These are phyloP conservation scores for Acrocephalus scirpaceus DNA, from an alignment of 2,797 vertebrate species.

Conservation along the genomic window DNA sequence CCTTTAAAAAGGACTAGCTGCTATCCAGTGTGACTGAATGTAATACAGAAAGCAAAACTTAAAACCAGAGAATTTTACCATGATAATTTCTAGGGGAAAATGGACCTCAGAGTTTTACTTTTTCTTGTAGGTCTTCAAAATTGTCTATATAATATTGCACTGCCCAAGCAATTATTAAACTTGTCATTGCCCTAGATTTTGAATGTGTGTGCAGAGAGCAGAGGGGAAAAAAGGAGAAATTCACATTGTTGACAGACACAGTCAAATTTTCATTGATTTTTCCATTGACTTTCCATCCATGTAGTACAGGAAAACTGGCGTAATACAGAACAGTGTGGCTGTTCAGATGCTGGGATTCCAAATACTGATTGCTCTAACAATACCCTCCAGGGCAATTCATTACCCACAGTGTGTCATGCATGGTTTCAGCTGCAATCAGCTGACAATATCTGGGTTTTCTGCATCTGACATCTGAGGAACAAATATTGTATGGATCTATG, in stretches of 20 bases:
- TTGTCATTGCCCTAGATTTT: background rate
- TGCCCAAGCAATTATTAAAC: background rate
- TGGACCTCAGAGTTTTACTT: background rate
- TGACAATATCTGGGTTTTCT: background rate
- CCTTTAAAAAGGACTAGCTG: background rate
- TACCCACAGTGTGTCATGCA: background rate
- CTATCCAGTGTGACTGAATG: background rate
- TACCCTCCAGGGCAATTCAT: background rate
- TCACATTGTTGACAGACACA: background rate
- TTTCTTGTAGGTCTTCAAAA: background rate
- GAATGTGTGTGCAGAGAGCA: background rate
- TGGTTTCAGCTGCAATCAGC: background rate
- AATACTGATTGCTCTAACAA: accelerated
- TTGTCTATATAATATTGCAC: background rate
- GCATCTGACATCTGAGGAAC: background rate
- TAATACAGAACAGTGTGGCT: background rate
- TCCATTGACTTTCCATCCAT: background rate
- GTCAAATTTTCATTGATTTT: background rate
- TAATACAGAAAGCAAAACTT: background rate
- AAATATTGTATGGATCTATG: background rate
- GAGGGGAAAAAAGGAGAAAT: background rate
- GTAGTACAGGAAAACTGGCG: background rate
- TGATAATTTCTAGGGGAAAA: background rate
- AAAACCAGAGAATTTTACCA: background rate
- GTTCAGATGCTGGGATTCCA: background rate